Base-by-base conservation (phyloP, 1,140 invertebrate genomes). In the Pygmarrhopalites habei region DNA sequence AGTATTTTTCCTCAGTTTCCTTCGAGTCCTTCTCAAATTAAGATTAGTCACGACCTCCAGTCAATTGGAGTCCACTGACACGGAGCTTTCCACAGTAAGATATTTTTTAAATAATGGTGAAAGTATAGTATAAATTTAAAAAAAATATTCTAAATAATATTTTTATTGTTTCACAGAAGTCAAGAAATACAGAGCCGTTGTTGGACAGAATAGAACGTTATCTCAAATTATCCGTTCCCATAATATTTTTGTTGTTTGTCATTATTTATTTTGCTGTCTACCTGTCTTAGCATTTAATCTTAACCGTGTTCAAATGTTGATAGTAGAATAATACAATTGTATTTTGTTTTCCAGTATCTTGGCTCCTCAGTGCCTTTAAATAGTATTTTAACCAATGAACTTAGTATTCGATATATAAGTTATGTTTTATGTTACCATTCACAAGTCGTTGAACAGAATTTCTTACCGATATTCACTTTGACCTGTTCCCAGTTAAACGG, bases 231-330 rank as follows among this genome's bases (percentile, higher is more conserved):
- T 29, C 19, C 25, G 14, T 59, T n/a, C 62, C 62, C 21, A 43
- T 60, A 28, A 17, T 60, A 35, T 58, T 64, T 30, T 5, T 64
- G 29, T 3, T 64, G 15, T 64, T 59, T 39, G 23, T 30, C 19
- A 47, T 64, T 7, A 60, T 64, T 46, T 64, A 53, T 35, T 64
- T 64, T 53, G 56, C 62, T 30, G 51, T 60, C 23, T 64, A 60
- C 41, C 29, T 64, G 19, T 35, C 57, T 4, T 64, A 64, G 32
- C 1, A 26, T 21, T 55, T 10, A 10, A 14, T 10, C 21, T 49
- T 49, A 17, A 12, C 12, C 7, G 21, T 19, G 23, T 12, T 12
- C 7, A 10, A 23, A n/a, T n/a, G n/a, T n/a, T n/a, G n/a, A n/a
- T n/a, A n/a, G n/a, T n/a, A n/a, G n/a, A n/a, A n/a, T n/a, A n/a